Evolutionary conservation across 2,888 invertebrate species (phyloP).

Genomic region (Eurois occulta): DNA sequence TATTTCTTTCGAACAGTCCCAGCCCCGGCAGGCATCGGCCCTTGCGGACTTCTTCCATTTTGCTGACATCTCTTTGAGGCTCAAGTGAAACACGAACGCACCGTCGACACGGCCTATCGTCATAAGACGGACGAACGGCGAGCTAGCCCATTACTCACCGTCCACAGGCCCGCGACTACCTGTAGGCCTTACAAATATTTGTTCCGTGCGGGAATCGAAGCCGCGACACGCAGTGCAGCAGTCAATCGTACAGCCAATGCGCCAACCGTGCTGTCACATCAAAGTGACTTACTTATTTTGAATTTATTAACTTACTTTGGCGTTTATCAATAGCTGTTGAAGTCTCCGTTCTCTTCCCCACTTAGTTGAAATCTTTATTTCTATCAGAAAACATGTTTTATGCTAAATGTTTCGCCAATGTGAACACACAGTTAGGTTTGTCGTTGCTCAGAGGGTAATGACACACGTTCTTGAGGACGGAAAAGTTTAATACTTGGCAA

Average conservation of each 20-base stretch:
- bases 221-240: too few relatives aligned
- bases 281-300: neutral
- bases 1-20: too few relatives aligned
- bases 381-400: neutral
- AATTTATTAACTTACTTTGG: neutral
- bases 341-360: neutral
- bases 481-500: neutral
- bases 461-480: neutral
- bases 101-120: too few relatives aligned
- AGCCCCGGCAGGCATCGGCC: too few relatives aligned
- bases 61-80: too few relatives aligned
- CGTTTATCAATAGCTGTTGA: neutral
- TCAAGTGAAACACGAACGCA: too few relatives aligned
- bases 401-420: neutral
- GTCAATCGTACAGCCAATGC: neutral
- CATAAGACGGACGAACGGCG: too few relatives aligned
- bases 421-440: neutral
- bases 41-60: too few relatives aligned
- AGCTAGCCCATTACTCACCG: too few relatives aligned
- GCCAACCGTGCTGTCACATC: neutral
- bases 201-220: neutral
- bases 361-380: too few relatives aligned
- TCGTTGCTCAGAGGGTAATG: neutral
- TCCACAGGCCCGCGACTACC: too few relatives aligned
- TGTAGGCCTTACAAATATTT: neutral